phyloP scores from a whole-genome alignment of 2,797 vertebrate species.

The Leptodactylus fallax region DNA sequence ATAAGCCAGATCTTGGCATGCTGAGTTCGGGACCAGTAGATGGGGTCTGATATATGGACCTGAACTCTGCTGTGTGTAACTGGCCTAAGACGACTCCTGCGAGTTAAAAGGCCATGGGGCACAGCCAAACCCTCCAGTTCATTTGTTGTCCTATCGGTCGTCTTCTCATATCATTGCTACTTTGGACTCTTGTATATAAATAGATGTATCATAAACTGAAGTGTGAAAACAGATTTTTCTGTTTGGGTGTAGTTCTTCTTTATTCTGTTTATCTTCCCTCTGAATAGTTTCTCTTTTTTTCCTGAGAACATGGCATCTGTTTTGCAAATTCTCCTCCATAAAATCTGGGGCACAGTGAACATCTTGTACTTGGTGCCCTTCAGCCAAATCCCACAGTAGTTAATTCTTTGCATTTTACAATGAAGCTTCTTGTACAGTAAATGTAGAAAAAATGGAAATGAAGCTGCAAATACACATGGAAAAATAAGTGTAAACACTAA shows the following conservation, averaged over 20 bases:
- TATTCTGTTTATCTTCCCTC: not conserved
- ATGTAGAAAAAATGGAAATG: not conserved
- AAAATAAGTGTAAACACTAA: too few relatives aligned
- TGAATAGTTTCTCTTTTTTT: not conserved
- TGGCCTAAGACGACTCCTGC: too few relatives aligned
- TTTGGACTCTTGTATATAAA: not conserved
- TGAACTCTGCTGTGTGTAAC: too few relatives aligned
- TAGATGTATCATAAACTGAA: not conserved
- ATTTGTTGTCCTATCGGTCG: too few relatives aligned
- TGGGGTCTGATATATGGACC: too few relatives aligned
- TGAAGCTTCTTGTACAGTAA: not conserved
- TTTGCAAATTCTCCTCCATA: constrained; percentile 9
- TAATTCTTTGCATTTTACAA: constrained; percentile 23
- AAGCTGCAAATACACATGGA: not conserved
- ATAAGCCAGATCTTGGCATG: too few relatives aligned
- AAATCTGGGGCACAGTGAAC: not conserved
- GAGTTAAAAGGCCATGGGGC: too few relatives aligned
- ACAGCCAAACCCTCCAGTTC: too few relatives aligned
- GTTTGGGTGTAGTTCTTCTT: not conserved
- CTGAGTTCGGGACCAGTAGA: too few relatives aligned
- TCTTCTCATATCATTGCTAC: too few relatives aligned
- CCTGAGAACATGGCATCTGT: constrained; percentile 8
- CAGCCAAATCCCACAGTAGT: constrained; percentile 37
- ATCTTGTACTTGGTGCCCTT: constrained; percentile 10
- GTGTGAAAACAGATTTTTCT: not conserved